Conservation (phyloP, 2,797 vertebrate species). For the Coregonus sp. region DNA sequence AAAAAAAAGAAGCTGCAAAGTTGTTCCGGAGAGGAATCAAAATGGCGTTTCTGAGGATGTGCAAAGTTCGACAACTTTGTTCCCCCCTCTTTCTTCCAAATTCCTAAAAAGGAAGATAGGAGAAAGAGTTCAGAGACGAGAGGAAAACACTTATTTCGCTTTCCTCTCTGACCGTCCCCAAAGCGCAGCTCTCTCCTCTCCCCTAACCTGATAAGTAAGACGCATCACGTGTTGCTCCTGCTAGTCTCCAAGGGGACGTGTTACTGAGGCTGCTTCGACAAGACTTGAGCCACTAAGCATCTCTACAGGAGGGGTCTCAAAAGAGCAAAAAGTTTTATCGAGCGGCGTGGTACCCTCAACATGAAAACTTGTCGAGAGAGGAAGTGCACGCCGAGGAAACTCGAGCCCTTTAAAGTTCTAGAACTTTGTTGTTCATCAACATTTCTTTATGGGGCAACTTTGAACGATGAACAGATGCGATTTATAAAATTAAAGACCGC, state of each 20-base stretch:
- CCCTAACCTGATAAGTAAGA: slow-evolving; percentile 86
- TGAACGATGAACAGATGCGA: slow-evolving; percentile 6
- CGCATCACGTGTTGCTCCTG: slow-evolving; percentile 89
- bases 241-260: slow-evolving; percentile 90
- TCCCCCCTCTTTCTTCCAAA: slow-evolving; percentile 78
- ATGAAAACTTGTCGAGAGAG: slow-evolving; percentile 45
- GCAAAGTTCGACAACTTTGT: slow-evolving; percentile 96
- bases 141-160: slow-evolving; percentile 57
- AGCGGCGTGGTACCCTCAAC: slow-evolving; percentile 24
- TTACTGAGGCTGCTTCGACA: slow-evolving; percentile 76
- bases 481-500: background rate
- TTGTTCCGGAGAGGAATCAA: slow-evolving; percentile 92
- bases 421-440: slow-evolving; percentile 35
- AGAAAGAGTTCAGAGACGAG: slow-evolving; percentile 51
- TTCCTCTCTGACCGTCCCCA: slow-evolving; percentile 63
- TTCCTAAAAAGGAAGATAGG: slow-evolving; percentile 64
- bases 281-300: slow-evolving; percentile 76
- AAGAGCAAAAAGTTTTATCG: slow-evolving; percentile 32
- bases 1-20: slow-evolving; percentile 77
- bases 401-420: slow-evolving; percentile 43
- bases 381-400: slow-evolving; percentile 14
- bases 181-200: slow-evolving; percentile 57
- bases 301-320: slow-evolving; percentile 64
- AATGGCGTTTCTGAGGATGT: slow-evolving; percentile 98
- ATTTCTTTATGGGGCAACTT: background rate